Evolutionary conservation across 2,888 invertebrate species (phyloP).

Genomic region (Polyommatus icarus): DNA sequence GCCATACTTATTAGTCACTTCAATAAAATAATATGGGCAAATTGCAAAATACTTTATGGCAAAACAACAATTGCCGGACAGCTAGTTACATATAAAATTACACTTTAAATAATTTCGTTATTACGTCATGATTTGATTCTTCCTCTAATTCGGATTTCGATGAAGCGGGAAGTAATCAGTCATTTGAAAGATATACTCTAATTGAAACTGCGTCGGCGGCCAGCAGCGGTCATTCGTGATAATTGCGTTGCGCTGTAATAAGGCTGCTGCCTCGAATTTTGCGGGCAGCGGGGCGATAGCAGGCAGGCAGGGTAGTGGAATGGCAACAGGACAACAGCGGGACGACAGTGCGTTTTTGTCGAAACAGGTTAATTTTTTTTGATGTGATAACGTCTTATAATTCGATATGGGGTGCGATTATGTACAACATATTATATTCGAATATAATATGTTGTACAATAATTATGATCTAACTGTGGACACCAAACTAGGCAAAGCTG

Average conservation of each 20-base stretch:
- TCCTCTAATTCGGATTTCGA: neutral
- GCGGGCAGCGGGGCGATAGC: neutral
- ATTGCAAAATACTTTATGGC: no score
- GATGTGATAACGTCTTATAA: no score
- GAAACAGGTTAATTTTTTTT: neutral
- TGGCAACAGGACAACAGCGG: neutral
- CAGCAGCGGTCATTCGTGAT: neutral
- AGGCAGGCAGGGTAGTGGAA: neutral
- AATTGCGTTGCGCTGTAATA: neutral
- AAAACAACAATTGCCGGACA: no score
- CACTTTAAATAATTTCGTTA: no score
- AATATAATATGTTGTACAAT: no score
- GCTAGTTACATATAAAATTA: no score
- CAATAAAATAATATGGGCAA: no score
- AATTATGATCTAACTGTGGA: no score
- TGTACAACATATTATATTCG: no score
- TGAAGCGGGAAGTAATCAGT: neutral
- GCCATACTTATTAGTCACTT: no score
- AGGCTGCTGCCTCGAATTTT: neutral
- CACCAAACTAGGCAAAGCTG: no score
- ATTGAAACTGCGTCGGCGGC: neutral
- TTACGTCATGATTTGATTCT: neutral
- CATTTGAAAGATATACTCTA: neutral
- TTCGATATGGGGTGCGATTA: no score
- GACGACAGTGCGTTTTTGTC: neutral